Evolutionary conservation across 2,113 vertebrate species (phyloP).

Genomic region (Pituophis catenifer): DNA sequence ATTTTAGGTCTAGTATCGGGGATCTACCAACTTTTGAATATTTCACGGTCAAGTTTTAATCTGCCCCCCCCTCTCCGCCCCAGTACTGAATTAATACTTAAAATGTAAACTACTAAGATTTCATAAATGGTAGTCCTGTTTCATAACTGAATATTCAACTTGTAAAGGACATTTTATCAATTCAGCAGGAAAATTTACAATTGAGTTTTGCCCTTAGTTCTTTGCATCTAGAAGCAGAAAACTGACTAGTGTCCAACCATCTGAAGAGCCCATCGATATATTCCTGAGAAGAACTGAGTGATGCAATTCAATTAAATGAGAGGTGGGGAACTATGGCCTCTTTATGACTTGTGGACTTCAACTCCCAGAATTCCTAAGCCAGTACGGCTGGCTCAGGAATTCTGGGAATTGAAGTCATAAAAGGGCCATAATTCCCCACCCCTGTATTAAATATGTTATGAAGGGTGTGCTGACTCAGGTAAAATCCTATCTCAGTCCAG

Average conservation of each 20-base stretch:
- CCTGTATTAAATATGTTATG: not conserved
- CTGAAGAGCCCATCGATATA: not conserved
- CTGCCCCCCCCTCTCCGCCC: fast-evolving
- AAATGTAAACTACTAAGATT: not conserved
- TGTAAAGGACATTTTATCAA: not conserved
- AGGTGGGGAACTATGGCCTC: not conserved
- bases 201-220: not conserved
- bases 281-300: not conserved
- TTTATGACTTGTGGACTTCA: not conserved
- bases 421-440: too few species aligned
- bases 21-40: not conserved
- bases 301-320: not conserved
- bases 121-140: not conserved
- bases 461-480: not conserved
- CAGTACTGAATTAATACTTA: not conserved
- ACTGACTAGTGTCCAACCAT: not conserved
- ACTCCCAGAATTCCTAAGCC: not conserved
- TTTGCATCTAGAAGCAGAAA: not conserved
- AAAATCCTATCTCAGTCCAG: not conserved
- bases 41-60: not conserved
- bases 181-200: not conserved
- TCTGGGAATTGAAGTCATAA: too few species aligned
- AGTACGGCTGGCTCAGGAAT: not conserved
- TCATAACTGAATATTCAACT: not conserved
- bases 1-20: not conserved